These are phyloP conservation scores for Sminthurinus signatus DNA, from an alignment of 1,140 invertebrate genomes.

Conservation along the genomic window DNA sequence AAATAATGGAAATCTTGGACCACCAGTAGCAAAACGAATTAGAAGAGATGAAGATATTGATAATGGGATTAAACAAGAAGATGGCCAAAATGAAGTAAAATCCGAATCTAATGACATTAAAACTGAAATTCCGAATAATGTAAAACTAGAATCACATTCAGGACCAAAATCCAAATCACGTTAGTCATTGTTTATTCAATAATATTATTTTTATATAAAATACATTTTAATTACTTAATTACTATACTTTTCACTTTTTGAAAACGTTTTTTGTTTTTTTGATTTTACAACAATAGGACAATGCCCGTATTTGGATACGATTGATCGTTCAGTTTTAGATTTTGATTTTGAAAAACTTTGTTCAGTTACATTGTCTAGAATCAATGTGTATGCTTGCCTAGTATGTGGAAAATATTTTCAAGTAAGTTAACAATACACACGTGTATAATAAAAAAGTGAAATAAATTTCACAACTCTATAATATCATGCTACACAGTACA, in stretches of 20 bases:
- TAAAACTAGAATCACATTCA: neutral
- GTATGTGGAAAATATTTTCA: constrained; percentile 99
- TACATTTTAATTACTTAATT: no score
- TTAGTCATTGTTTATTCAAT: neutral
- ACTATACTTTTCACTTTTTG: no score
- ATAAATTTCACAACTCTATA: no score
- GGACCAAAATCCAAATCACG: neutral
- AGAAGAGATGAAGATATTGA: neutral
- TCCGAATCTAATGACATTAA: neutral
- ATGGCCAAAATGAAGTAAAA: neutral
- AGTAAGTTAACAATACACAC: constrained; percentile 51
- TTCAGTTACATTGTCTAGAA: constrained; percentile 93
- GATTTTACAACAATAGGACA: constrained; percentile 42
- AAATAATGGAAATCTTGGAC: neutral
- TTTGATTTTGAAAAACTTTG: constrained; percentile 99
- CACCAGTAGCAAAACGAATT: constrained; percentile 5
- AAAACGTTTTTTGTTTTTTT: neutral
- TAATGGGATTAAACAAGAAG: neutral
- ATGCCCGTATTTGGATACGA: constrained; percentile 95
- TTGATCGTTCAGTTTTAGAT: constrained; percentile 92
- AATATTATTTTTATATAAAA: neutral
- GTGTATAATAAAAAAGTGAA: no score
- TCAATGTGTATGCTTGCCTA: constrained; percentile 99
- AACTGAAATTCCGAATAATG: neutral
- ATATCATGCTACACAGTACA: no score